These are phyloP conservation scores for Eremophila alpestris DNA, from an alignment of 2,797 vertebrate species.

Conservation along the genomic window DNA sequence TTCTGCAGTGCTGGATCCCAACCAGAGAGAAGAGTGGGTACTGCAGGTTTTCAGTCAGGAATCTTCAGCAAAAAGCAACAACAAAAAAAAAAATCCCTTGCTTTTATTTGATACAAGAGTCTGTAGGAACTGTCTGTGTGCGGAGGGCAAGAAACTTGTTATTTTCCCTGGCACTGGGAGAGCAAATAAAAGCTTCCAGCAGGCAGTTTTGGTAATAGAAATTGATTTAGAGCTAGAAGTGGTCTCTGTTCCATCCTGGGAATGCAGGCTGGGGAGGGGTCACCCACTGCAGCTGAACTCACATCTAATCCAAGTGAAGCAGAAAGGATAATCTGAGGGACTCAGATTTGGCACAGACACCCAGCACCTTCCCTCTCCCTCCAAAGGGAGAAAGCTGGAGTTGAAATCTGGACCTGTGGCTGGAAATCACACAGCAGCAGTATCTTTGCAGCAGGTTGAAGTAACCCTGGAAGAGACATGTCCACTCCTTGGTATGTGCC, in stretches of 20 bases:
- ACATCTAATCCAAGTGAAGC: neutral
- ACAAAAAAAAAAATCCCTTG: neutral
- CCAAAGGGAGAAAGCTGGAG: neutral
- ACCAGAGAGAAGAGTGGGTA: slow-evolving; percentile 41
- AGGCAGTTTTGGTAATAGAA: neutral
- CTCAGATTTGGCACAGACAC: neutral
- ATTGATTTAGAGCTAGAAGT: neutral
- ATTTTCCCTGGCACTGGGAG: neutral
- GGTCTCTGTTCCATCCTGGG: neutral
- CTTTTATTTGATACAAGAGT: neutral
- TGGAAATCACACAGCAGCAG: neutral
- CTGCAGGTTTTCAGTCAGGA: slow-evolving; percentile 26
- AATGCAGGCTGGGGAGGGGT: neutral
- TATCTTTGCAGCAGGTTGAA: neutral
- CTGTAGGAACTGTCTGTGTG: neutral
- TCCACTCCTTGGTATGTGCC: neutral
- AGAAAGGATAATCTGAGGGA: neutral
- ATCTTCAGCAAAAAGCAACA: slow-evolving; percentile 22
- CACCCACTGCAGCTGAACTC: neutral
- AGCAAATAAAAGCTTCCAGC: neutral
- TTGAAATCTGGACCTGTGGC: neutral
- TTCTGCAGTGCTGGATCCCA: slow-evolving; percentile 66
- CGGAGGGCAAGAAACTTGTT: neutral
- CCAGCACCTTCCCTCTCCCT: neutral
- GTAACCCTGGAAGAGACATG: neutral